Evolutionary conservation across 2,113 vertebrate species (phyloP).

Genomic region (Podiceps cristatus): DNA sequence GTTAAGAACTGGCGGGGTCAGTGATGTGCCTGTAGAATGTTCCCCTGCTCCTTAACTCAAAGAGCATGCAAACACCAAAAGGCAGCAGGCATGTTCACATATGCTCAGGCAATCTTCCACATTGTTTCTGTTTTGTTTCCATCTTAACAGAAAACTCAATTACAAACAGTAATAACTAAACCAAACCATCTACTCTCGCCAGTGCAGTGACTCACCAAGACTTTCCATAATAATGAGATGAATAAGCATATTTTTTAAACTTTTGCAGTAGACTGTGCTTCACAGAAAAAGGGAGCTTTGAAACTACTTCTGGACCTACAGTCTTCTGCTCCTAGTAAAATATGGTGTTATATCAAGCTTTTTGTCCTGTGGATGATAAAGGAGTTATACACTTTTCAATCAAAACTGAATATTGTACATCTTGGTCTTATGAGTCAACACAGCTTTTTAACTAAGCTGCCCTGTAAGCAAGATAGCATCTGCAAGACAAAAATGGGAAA

Average conservation of each 20-base stretch:
- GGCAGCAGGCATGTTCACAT: background rate
- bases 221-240: conserved; percentile 35
- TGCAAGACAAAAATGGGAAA: conserved; percentile 69
- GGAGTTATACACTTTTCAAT: background rate
- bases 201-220: conserved; percentile 33
- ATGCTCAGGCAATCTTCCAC: background rate
- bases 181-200: background rate
- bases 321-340: background rate
- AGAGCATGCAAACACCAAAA: background rate
- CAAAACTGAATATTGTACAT: conserved; percentile 37
- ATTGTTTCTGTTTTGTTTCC: conserved; percentile 42
- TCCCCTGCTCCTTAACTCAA: background rate
- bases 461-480: conserved; percentile 65
- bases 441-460: conserved; percentile 47
- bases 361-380: background rate
- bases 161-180: conserved; percentile 16
- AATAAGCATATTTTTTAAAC: conserved; percentile 15
- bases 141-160: conserved; percentile 47
- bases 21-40: background rate
- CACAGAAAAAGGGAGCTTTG: background rate
- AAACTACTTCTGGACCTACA: background rate
- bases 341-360: background rate
- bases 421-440: conserved; percentile 57
- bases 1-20: background rate
- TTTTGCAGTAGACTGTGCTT: background rate